These are phyloP conservation scores for Notothenia coriiceps DNA, from an alignment of 2,113 vertebrate genomes.

Conservation along the genomic window DNA sequence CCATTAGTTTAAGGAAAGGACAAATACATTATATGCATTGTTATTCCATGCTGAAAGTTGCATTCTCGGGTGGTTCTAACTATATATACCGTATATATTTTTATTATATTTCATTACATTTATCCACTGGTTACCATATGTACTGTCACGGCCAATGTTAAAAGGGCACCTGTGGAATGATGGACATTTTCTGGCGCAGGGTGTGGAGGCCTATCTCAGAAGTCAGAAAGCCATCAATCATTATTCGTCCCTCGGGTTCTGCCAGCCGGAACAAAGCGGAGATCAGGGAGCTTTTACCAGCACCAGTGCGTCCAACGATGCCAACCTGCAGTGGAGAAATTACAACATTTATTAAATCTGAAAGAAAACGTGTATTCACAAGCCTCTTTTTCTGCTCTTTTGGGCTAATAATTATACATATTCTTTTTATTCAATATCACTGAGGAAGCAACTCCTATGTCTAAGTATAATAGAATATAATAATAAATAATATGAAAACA, in stretches of 20 bases:
- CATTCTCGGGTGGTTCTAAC: background rate
- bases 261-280: constrained; percentile 93
- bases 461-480: background rate
- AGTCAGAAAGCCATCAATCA: constrained; percentile 91
- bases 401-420: background rate
- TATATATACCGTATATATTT: background rate
- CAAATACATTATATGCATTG: background rate
- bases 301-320: constrained; percentile 94
- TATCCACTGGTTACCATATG: background rate
- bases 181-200: constrained; percentile 93
- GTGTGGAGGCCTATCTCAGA: constrained; percentile 92
- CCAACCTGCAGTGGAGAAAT: constrained; percentile 85
- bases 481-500: background rate
- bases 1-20: constrained; percentile 20
- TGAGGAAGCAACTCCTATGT: background rate
- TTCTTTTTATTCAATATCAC: background rate
- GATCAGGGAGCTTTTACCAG: constrained; percentile 94
- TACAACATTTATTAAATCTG: constrained; percentile 5
- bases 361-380: background rate
- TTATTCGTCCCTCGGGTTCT: constrained; percentile 92
- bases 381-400: background rate
- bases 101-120: background rate
- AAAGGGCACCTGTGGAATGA: constrained; percentile 92
- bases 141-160: background rate
- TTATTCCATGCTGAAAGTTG: background rate